phyloP scores from a whole-genome alignment of 2,797 vertebrate species.

The Carduelis carduelis region DNA sequence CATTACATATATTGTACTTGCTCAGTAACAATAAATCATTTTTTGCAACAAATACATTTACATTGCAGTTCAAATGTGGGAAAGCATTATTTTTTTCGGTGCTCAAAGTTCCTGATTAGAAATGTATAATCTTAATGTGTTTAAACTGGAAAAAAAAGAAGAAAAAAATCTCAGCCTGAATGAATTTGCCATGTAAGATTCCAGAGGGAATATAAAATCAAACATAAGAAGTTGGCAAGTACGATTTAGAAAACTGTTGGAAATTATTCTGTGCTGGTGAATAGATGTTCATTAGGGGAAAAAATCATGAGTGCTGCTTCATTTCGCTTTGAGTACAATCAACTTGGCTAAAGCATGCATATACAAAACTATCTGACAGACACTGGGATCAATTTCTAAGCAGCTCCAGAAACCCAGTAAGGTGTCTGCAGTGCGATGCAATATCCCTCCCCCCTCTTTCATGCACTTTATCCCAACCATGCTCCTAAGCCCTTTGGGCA shows the following conservation, averaged over 20 bases:
- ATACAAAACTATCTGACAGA: neutral
- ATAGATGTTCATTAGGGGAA: constrained; percentile 21
- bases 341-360: constrained; percentile 37
- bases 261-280: constrained; percentile 69
- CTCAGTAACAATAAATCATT: constrained; percentile 52
- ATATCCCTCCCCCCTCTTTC: neutral
- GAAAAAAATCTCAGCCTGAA: neutral
- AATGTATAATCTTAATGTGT: constrained; percentile 35
- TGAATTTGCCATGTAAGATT: constrained; percentile 33
- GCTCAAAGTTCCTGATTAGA: constrained; percentile 45
- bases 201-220: constrained; percentile 61
- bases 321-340: constrained; percentile 46
- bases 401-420: neutral
- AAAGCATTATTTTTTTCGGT: neutral
- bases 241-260: constrained; percentile 39
- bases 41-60: constrained; percentile 69
- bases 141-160: neutral
- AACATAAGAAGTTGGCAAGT: constrained; percentile 65
- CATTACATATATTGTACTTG: constrained; percentile 44
- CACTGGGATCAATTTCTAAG: neutral
- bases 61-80: constrained; percentile 33
- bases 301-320: neutral
- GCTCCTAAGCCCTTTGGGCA: neutral
- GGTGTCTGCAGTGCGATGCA: neutral
- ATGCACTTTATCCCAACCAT: neutral